These are phyloP conservation scores for Gadus chalcogrammus DNA, from an alignment of 2,113 vertebrate species.

Conservation along the genomic window DNA sequence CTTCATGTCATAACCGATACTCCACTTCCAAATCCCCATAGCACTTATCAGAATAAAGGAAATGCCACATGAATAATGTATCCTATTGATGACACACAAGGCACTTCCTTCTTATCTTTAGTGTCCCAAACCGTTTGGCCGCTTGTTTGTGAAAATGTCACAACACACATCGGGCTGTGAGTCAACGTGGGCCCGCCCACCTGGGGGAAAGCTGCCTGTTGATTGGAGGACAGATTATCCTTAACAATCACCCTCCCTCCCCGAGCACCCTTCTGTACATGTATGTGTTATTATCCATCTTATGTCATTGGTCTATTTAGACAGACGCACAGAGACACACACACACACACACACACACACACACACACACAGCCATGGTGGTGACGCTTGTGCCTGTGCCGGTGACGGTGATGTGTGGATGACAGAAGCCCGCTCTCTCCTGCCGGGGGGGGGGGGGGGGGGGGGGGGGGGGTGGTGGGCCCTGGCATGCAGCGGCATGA, in stretches of 20 bases:
- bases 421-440: no score
- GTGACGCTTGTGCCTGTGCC: background rate
- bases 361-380: constrained; percentile 34
- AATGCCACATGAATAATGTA: no score
- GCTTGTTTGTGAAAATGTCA: background rate
- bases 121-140: no score
- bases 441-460: no score
- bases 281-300: no score
- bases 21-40: no score
- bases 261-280: background rate
- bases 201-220: background rate
- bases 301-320: background rate
- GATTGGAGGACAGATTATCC: background rate
- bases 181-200: background rate
- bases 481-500: constrained; percentile 39
- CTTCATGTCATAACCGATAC: no score
- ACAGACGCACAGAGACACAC: background rate
- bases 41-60: no score
- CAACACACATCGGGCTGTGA: background rate
- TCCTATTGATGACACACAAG: no score
- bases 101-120: no score
- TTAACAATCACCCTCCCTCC: background rate
- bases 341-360: constrained; percentile 31
- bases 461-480: constrained; percentile 1
- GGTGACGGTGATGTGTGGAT: no score